A percentile compares a stretch with the other conserved stretches of the same genome.
Conservation (phyloP, 1,140 invertebrate genomes). For the Vanessa atalanta region DNA sequence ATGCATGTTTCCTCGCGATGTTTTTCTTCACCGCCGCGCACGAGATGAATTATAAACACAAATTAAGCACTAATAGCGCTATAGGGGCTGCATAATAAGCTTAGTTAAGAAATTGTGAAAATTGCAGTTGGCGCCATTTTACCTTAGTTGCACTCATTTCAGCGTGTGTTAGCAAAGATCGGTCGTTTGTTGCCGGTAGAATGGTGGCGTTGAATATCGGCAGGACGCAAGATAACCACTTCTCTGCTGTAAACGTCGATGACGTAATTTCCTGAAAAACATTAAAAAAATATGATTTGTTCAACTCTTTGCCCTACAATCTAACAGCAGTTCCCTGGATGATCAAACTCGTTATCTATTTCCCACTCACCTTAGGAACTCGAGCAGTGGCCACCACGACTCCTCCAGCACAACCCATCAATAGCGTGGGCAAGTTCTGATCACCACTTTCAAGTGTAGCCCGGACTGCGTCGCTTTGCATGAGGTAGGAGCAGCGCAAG, state of each 20-base stretch:
- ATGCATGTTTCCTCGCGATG: too few relatives aligned
- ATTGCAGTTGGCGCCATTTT: too few relatives aligned
- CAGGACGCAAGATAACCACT: conserved; percentile 62
- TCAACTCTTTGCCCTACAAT: too few relatives aligned
- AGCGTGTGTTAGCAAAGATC: conserved; percentile 38
- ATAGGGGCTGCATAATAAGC: too few relatives aligned
- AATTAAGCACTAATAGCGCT: too few relatives aligned
- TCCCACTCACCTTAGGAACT: conserved; percentile 49
- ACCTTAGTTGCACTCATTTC: conserved; percentile 61
- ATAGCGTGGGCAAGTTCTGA: conserved; percentile 42
- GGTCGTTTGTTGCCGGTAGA: conserved; percentile 19
- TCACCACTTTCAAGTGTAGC: conserved; percentile 36
- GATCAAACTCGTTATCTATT: too few relatives aligned
- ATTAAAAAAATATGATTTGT: not conserved
- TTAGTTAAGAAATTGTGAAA: too few relatives aligned
- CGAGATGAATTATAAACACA: too few relatives aligned
- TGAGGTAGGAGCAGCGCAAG: conserved; percentile 71
- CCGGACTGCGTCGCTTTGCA: conserved; percentile 50
- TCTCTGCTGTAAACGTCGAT: conserved; percentile 55
- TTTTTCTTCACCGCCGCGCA: too few relatives aligned
- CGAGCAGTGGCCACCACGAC: conserved; percentile 55
- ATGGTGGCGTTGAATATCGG: conserved; percentile 55
- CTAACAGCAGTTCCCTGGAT: too few relatives aligned
- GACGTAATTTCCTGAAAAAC: conserved; percentile 49
- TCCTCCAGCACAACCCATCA: conserved; percentile 67